phyloP scores from a whole-genome alignment of 2,888 invertebrate species.

The Phortica okadai region DNA sequence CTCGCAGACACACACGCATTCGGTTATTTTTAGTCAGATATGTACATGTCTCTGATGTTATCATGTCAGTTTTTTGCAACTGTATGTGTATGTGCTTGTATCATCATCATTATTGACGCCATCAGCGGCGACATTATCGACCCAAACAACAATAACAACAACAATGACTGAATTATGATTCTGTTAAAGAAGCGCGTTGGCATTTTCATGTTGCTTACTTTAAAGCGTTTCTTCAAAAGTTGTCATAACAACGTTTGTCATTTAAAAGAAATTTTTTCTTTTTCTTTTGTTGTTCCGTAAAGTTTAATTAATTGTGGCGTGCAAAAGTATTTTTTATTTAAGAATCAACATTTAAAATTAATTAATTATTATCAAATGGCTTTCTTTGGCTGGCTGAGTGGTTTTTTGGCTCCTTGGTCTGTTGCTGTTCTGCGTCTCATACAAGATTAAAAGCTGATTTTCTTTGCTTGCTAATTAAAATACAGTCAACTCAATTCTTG shows the following conservation, averaged over 20 bases:
- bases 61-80: constrained; percentile 11
- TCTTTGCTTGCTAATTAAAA: neutral
- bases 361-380: no score
- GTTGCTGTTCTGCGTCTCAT: no score
- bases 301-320: no score
- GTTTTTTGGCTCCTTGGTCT: no score
- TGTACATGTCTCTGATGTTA: constrained; percentile 29
- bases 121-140: constrained; percentile 20
- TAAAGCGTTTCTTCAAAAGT: neutral
- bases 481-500: neutral
- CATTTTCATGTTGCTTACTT: neutral
- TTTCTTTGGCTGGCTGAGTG: no score
- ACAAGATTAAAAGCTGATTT: no score
- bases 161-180: neutral
- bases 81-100: constrained; percentile 10
- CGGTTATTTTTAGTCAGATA: constrained; percentile 36
- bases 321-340: no score
- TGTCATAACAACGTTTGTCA: no score
- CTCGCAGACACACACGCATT: constrained; percentile 40
- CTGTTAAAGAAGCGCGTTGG: neutral
- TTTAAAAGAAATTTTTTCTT: no score
- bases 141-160: neutral
- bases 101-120: constrained; percentile 10
- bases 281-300: no score
- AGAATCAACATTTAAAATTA: no score